These are phyloP conservation scores for Tragopan temminckii DNA, from an alignment of 2,797 vertebrate species.

Conservation along the genomic window DNA sequence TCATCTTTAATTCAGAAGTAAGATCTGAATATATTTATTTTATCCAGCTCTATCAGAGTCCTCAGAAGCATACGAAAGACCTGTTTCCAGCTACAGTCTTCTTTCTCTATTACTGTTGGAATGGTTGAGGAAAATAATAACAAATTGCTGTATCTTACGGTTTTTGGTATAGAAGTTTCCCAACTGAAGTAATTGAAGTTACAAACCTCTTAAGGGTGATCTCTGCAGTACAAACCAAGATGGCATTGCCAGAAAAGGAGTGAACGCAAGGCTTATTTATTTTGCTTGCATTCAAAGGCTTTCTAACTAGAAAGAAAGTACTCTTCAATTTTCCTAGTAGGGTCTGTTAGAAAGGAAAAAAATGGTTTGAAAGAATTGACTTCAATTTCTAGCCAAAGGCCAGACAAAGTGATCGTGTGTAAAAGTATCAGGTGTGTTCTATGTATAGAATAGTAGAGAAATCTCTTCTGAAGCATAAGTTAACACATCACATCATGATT, in stretches of 20 bases:
- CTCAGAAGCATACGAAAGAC: neutral
- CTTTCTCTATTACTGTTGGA: neutral
- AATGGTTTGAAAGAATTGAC: neutral
- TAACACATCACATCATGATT: neutral
- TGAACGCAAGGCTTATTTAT: neutral
- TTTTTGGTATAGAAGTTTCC: neutral
- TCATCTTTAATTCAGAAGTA: neutral
- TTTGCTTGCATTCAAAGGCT: neutral
- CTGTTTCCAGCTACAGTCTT: neutral
- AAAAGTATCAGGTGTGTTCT: neutral
- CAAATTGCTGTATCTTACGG: accelerated
- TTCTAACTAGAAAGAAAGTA: neutral
- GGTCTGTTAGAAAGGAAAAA: neutral
- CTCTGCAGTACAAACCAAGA: neutral
- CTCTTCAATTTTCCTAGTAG: neutral
- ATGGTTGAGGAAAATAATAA: neutral
- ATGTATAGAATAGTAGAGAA: neutral
- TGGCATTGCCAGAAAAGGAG: neutral
- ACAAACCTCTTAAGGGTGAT: neutral
- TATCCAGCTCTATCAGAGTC: neutral
- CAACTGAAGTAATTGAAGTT: neutral
- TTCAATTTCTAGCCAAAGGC: neutral
- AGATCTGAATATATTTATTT: neutral
- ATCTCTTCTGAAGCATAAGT: neutral
- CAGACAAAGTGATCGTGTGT: neutral